phyloP scores from a whole-genome alignment of 2,797 vertebrate species.

The Gymnothorax reevesii region DNA sequence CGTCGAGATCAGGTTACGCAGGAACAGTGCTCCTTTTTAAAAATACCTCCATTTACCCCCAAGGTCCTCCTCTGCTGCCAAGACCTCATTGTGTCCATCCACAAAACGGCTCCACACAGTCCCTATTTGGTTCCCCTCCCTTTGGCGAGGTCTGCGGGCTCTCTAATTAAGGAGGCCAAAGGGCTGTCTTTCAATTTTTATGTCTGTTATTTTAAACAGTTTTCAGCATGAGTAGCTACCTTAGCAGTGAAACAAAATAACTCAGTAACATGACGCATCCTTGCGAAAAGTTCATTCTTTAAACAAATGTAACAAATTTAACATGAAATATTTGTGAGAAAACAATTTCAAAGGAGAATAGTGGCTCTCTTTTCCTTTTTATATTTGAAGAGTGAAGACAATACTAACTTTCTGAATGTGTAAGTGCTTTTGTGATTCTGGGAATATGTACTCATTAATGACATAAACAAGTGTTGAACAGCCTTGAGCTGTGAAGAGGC shows the following conservation, averaged over 20 bases:
- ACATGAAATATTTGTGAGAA: not conserved
- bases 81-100: conserved; percentile 28
- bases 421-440: not conserved
- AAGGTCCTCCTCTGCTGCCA: conserved; percentile 15
- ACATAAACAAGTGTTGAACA: too few species aligned
- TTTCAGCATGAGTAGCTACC: not conserved
- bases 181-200: not conserved
- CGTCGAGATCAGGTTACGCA: conserved; percentile 21
- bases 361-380: not conserved
- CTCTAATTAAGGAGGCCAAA: not conserved
- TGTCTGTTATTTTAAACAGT: not conserved
- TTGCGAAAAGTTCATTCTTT: too few species aligned
- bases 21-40: conserved; percentile 34
- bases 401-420: not conserved
- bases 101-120: conserved; percentile 26
- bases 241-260: not conserved
- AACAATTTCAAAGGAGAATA: not conserved
- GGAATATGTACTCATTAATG: not conserved
- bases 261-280: not conserved
- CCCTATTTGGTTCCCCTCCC: not conserved
- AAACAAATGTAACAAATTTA: too few species aligned
- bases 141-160: not conserved
- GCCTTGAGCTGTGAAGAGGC: not conserved
- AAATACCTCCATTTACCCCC: conserved; percentile 25
- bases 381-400: not conserved